Evolutionary conservation across 1,140 invertebrate genomes (phyloP), one percentile per base, ranked within the genome.

Genomic region (Bombus pascuorum): DNA sequence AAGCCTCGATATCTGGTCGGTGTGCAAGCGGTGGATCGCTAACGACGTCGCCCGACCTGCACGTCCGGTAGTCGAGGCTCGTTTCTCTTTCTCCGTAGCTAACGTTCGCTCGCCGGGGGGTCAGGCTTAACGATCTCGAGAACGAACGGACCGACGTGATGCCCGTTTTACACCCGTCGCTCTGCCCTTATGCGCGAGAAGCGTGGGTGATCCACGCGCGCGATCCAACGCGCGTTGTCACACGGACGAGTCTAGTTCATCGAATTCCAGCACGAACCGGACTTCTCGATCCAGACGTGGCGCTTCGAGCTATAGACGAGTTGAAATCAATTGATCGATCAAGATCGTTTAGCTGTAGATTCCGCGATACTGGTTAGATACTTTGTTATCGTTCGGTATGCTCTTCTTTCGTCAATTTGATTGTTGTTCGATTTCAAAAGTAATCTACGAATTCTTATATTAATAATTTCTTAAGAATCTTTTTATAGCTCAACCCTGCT

Each of bases 131-230:
- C 92, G 91, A 93, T 91, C 91, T 91, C 91, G 85, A 91, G 89
- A 90, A 70, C 88, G 88, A 87, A 89, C 81, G 86, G 89, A 81
- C 81, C 86, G 90, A 92, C 91, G 90, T 91, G 90, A 91, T 92
- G 89, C 89, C 91, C 82, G 92, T 73, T 93, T 93, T 93, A 93
- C 93, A 93, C 89, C 90, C 92, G 92, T 93, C 92, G 93, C 91
- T 92, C 32, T 59, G 91, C 91, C 90, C 91, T 93, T 92, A 90
- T 92, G 91, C 90, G 90, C 87, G 72, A 89, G 13, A 82, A 92
- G 90, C 92, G 92, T 93, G 92, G 92, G 93, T 93, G 92, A 92
- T 90, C 90, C 81, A 44, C 86, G 81, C 66, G 77, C 76, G 72
- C 65, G 82, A 53, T 78, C 70, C n/a, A 37, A n/a, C 44, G 28